These are phyloP conservation scores for Enoplosus armatus DNA, from an alignment of 2,797 vertebrate species.

Conservation along the genomic window DNA sequence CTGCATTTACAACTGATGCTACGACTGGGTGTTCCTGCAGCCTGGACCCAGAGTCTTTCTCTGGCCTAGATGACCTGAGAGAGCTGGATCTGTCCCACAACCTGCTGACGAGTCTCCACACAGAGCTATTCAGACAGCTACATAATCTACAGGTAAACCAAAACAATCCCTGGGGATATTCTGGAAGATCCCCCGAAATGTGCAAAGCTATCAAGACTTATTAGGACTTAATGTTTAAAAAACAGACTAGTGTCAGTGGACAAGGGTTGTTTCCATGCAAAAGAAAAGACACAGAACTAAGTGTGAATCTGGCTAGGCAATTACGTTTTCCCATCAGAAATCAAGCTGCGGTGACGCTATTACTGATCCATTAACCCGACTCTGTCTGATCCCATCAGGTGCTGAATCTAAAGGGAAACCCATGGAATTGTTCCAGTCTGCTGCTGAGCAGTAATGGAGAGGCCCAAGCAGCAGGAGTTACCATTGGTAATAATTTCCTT, in stretches of 20 bases:
- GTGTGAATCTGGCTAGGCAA: background rate
- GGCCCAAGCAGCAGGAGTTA: constrained; percentile 28
- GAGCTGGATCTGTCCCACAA: constrained; percentile 87
- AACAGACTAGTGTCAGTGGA: background rate
- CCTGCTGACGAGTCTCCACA: constrained; percentile 79
- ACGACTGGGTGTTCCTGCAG: constrained; percentile 14
- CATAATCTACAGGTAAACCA: constrained; percentile 73
- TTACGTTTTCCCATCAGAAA: background rate
- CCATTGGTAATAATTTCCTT: constrained; percentile 43
- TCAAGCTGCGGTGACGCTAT: background rate
- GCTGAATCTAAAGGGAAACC: constrained; percentile 84
- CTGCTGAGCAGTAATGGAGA: constrained; percentile 62
- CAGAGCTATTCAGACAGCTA: constrained; percentile 69
- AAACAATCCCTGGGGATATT: background rate
- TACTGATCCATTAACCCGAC: background rate
- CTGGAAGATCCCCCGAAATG: background rate
- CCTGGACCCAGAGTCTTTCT: constrained; percentile 84
- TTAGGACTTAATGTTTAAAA: background rate
- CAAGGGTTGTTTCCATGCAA: background rate
- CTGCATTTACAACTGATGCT: background rate
- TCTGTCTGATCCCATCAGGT: constrained; percentile 43
- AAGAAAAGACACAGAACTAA: background rate
- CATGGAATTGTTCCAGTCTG: constrained; percentile 89
- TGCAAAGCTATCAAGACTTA: background rate
- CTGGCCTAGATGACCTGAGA: constrained; percentile 78